A percentile compares a stretch with the other conserved stretches of the same genome.
Conservation (phyloP, 2,797 vertebrate genomes). For the Malurus leucopterus region DNA sequence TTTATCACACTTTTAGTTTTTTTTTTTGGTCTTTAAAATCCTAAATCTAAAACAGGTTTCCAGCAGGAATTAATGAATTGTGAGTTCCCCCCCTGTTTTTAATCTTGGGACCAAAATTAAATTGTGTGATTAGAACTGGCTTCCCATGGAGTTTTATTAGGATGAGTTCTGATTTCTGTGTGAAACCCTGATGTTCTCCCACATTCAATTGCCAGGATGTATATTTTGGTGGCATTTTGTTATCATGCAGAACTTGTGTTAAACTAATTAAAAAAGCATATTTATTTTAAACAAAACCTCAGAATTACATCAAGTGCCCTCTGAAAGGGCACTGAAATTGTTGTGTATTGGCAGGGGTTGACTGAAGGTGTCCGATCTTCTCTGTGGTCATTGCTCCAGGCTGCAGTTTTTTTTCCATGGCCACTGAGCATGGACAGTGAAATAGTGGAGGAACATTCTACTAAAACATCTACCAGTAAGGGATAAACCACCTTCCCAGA, state of each 20-base stretch:
- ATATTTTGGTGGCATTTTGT: background rate
- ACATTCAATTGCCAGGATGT: background rate
- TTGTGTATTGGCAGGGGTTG: background rate
- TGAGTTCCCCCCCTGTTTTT: background rate
- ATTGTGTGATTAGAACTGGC: slow-evolving; percentile 14
- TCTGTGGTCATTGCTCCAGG: slow-evolving; percentile 1
- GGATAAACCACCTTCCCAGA: background rate
- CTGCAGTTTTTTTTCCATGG: background rate
- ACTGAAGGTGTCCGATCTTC: background rate
- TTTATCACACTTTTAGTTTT: background rate
- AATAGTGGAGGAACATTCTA: background rate
- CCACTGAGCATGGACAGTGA: background rate
- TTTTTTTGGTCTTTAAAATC: background rate
- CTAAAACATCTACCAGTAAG: background rate
- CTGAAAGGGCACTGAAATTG: background rate
- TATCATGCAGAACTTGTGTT: background rate
- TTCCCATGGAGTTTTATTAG: slow-evolving; percentile 46
- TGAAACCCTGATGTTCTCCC: slow-evolving; percentile 22
- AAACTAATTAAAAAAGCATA: slow-evolving; percentile 28
- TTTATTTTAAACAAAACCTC: slow-evolving; percentile 31
- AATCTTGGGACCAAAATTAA: slow-evolving; percentile 48
- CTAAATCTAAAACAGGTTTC: background rate
- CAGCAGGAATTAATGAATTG: slow-evolving; percentile 43
- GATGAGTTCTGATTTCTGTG: background rate
- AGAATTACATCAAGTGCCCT: background rate